Conservation (phyloP, 2,113 vertebrate species). For the Calonectris borealis region DNA sequence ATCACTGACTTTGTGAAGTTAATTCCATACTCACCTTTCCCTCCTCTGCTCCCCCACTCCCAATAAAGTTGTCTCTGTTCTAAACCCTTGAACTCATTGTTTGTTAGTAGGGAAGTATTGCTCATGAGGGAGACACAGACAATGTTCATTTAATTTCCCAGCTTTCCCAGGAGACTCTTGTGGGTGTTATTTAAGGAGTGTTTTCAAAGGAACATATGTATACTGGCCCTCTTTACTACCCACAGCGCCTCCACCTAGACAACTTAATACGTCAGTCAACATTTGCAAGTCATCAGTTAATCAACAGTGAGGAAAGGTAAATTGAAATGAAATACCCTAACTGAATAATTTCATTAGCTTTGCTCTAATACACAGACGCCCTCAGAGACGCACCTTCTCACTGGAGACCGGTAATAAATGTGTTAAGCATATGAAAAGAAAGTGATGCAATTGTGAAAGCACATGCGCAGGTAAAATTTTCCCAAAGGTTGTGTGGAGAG, state of each 20-base stretch:
- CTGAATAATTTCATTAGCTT: constrained; percentile 33
- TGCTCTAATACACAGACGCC: constrained; percentile 24
- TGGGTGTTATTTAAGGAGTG: constrained; percentile 8
- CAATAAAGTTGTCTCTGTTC: constrained; percentile 11
- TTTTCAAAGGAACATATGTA: constrained; percentile 6
- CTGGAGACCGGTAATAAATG: not conserved
- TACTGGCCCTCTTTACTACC: not conserved
- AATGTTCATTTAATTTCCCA: constrained; percentile 40
- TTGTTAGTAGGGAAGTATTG: constrained; percentile 54
- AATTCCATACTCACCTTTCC: constrained; percentile 44
- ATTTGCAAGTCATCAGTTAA: constrained; percentile 39
- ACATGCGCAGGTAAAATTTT: constrained; percentile 48
- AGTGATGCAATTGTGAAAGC: constrained; percentile 34
- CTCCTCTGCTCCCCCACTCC: not conserved
- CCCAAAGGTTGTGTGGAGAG: constrained; percentile 58
- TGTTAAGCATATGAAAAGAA: constrained; percentile 65
- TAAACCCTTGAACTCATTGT: constrained; percentile 54
- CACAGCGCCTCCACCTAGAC: not conserved
- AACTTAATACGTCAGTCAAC: constrained; percentile 37
- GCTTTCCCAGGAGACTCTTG: constrained; percentile 30
- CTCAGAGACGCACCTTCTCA: constrained; percentile 46
- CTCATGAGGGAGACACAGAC: constrained; percentile 46
- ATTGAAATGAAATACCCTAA: not conserved
- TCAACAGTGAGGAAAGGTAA: constrained; percentile 17
- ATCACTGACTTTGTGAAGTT: constrained; percentile 32